These are phyloP conservation scores for Paracentrotus lividus DNA, from an alignment of 53 echinoderm and acorn worm genomes.

Conservation along the genomic window DNA sequence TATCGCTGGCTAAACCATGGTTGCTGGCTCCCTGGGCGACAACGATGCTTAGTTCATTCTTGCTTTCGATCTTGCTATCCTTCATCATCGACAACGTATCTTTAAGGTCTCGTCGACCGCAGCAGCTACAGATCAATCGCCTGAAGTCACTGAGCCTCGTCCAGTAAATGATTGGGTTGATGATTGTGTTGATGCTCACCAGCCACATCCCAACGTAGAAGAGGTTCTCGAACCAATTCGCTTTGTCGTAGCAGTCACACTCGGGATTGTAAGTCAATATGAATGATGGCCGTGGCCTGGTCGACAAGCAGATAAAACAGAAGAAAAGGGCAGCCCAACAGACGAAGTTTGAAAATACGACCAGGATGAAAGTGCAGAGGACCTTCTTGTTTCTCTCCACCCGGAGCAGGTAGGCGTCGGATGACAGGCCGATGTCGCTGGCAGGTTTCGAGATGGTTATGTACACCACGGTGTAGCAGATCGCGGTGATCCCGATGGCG, in stretches of 20 bases:
- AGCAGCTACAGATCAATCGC: not conserved
- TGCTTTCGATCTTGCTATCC: not conserved
- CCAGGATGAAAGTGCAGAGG: conserved; percentile 36
- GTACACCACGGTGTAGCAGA: conserved; percentile 25
- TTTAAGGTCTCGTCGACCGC: not conserved
- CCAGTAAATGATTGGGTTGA: conserved; percentile 55
- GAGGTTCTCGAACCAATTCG: not conserved
- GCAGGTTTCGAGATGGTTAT: not conserved
- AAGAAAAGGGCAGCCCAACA: conserved; percentile 32
- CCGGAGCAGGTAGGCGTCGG: not conserved
- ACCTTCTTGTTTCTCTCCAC: conserved; percentile 34
- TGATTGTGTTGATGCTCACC: conserved; percentile 3
- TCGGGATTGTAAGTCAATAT: not conserved
- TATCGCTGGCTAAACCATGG: not conserved
- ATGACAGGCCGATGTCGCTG: not conserved
- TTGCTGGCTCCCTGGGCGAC: too few relatives aligned
- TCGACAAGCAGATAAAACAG: not conserved
- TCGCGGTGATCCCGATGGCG: not conserved
- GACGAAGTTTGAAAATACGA: conserved; percentile 23
- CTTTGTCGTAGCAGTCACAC: not conserved
- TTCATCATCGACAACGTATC: not conserved
- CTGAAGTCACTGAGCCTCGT: conserved; percentile 52
- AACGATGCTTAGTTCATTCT: not conserved
- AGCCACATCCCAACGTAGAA: conserved; percentile 21
- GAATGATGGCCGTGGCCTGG: not conserved